Evolutionary conservation across 2,888 invertebrate genomes (phyloP).

Genomic region (Heliconius ethilla): DNA sequence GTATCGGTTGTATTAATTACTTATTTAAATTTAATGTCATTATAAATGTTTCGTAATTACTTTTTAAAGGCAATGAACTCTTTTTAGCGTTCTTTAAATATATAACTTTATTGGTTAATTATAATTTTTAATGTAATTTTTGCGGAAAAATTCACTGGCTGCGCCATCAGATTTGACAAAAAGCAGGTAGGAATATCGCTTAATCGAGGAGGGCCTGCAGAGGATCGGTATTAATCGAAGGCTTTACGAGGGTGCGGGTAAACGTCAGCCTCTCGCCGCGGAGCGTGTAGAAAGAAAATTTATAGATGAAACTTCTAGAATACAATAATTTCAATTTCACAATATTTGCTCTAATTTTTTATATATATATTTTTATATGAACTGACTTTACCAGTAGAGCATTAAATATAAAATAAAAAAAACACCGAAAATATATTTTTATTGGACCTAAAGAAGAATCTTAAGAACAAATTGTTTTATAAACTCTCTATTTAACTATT

Average conservation of each 20-base stretch:
- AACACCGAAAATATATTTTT: background rate
- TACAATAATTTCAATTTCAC: background rate
- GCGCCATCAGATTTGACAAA: slow-evolving; percentile 55
- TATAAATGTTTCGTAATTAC: slow-evolving; percentile 6
- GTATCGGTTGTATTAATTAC: background rate
- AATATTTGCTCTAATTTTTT: background rate
- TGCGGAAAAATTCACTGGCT: slow-evolving; percentile 39
- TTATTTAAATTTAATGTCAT: slow-evolving; percentile 3
- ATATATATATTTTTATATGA: background rate
- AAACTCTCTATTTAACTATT: background rate
- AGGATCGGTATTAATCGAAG: slow-evolving; percentile 73
- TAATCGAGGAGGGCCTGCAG: slow-evolving; percentile 68
- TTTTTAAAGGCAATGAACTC: slow-evolving; percentile 17
- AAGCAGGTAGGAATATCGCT: slow-evolving; percentile 71
- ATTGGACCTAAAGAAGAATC: no score
- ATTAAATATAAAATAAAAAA: background rate
- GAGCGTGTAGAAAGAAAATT: slow-evolving; percentile 29
- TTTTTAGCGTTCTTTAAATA: slow-evolving; percentile 7
- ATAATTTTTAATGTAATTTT: slow-evolving; percentile 13
- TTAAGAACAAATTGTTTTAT: background rate
- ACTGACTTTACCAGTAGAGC: background rate
- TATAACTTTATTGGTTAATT: slow-evolving; percentile 10
- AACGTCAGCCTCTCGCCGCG: slow-evolving; percentile 52
- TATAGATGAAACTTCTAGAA: slow-evolving; percentile 33
- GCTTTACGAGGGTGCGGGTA: slow-evolving; percentile 73